phyloP scores from a whole-genome alignment of 2,113 vertebrate genomes.

The Dromaius novaehollandiae region DNA sequence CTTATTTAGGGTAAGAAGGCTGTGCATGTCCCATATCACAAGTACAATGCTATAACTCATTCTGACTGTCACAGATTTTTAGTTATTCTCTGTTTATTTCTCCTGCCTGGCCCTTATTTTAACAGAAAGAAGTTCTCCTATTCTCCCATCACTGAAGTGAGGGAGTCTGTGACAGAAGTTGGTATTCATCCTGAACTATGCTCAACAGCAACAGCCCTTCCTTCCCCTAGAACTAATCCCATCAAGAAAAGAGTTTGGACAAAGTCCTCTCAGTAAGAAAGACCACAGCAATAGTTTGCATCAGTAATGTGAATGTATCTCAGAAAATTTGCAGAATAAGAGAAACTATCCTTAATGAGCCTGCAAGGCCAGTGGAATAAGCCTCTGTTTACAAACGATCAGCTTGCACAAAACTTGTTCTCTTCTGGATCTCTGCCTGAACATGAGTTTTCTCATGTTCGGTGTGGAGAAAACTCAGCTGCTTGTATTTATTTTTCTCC shows the following conservation, averaged over 20 bases:
- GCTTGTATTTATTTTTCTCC: not conserved
- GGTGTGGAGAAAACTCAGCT: not conserved
- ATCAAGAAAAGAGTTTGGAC: not conserved
- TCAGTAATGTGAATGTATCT: not conserved
- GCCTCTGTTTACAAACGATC: not conserved
- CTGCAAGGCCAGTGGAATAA: not conserved
- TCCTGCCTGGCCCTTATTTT: not conserved
- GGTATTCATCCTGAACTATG: not conserved
- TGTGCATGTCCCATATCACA: not conserved
- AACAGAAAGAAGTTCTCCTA: not conserved
- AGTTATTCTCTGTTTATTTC: not conserved
- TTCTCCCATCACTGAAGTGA: not conserved
- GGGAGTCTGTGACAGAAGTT: not conserved
- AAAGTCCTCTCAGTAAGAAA: not conserved
- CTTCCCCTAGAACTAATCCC: not conserved
- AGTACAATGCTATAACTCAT: not conserved
- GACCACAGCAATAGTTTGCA: not conserved
- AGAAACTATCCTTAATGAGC: not conserved
- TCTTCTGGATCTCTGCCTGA: not conserved
- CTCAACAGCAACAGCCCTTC: accelerated
- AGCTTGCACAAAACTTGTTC: not conserved
- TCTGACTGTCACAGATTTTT: not conserved
- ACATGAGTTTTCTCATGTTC: not conserved
- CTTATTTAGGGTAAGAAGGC: constrained; percentile 25
- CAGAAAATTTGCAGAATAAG: not conserved